Conservation (phyloP, 1,140 invertebrate genomes). For the Notospermus geniculatus region DNA sequence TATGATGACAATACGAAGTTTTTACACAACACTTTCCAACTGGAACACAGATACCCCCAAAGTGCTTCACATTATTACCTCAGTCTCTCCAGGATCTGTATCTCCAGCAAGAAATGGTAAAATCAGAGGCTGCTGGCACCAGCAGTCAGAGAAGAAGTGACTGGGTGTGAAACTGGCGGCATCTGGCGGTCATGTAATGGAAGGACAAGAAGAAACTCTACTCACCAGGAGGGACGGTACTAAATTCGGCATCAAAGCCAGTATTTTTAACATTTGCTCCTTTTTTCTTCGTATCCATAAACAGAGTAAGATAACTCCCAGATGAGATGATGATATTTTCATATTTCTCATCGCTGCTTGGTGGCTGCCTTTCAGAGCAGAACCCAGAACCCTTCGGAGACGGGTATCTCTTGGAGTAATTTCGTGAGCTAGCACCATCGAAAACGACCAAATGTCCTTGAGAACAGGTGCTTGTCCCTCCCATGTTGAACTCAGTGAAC, state of each 20-base stretch:
- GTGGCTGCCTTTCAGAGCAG: neutral
- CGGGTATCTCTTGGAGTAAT: neutral
- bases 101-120: no score
- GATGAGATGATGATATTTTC: constrained; percentile 3
- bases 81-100: no score
- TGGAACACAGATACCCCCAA: no score
- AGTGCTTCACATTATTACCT: no score
- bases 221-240: neutral
- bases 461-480: neutral
- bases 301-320: neutral
- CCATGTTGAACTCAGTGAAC: constrained; percentile 4
- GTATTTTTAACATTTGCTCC: neutral
- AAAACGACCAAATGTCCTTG: neutral
- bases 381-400: neutral
- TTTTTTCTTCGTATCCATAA: neutral
- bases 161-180: no score
- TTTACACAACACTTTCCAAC: no score
- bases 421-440: neutral
- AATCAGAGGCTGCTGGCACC: no score
- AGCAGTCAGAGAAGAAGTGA: no score
- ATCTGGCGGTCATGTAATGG: no score
- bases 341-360: neutral
- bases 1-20: no score
- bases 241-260: neutral
- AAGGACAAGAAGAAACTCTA: neutral